Evolutionary conservation across 2,888 invertebrate species (phyloP).

Genomic region (Callyntrura guangdongensis): DNA sequence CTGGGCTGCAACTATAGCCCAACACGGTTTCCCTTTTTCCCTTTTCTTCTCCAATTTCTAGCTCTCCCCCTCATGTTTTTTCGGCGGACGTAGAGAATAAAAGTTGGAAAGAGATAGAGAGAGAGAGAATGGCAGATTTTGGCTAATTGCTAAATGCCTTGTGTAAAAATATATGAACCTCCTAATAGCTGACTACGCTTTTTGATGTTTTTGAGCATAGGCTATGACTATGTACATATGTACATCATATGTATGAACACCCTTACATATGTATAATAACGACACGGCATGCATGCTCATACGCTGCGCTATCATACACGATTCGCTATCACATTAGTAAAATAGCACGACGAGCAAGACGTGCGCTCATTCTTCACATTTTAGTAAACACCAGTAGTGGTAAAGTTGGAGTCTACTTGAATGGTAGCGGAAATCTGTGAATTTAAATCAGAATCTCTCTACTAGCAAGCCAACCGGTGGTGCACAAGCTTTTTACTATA

Average conservation of each 20-base stretch:
- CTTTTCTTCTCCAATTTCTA: constrained; percentile 19
- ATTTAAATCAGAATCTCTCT: no score
- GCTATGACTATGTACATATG: no score
- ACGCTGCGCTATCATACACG: background rate
- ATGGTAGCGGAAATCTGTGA: no score
- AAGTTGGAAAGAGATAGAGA: background rate
- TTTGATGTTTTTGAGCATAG: no score
- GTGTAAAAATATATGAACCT: constrained; percentile 52
- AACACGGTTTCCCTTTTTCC: background rate
- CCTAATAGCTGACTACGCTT: constrained; percentile 29
- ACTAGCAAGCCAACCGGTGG: no score
- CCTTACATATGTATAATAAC: background rate
- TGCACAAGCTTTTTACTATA: background rate
- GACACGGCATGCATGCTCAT: background rate
- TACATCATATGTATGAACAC: no score
- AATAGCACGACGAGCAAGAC: constrained; percentile 13
- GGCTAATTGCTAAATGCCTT: constrained; percentile 65
- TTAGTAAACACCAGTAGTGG: background rate
- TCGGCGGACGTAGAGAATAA: constrained; percentile 65
- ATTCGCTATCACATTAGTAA: constrained; percentile 31
- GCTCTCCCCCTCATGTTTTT: background rate
- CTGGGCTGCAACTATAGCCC: background rate
- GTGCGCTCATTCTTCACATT: constrained; percentile 29
- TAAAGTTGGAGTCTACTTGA: background rate
- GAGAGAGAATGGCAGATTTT: constrained; percentile 51